Conservation (phyloP, 2,888 invertebrate species). For the Ophraella communa region DNA sequence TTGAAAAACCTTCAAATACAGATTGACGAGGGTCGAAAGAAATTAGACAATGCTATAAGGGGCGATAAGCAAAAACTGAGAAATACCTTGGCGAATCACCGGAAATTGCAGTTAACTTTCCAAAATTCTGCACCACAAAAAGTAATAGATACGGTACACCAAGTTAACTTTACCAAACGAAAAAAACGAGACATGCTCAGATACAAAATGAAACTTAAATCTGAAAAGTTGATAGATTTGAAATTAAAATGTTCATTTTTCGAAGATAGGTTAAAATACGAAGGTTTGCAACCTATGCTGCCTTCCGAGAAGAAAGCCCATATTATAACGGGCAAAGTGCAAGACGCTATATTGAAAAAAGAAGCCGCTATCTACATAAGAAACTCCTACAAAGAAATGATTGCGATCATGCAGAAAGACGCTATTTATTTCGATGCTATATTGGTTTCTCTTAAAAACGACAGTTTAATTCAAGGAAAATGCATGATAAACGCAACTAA, state of each 20-base stretch:
- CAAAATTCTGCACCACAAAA: constrained; percentile 58
- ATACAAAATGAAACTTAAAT: constrained; percentile 67
- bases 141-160: constrained; percentile 66
- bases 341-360: constrained; percentile 68
- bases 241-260: constrained; percentile 66
- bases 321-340: constrained; percentile 68
- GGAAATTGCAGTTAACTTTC: constrained; percentile 66
- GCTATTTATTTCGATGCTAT: constrained; percentile 70
- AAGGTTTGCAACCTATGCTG: constrained; percentile 51
- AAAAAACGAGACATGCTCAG: constrained; percentile 68
- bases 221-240: constrained; percentile 65
- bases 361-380: constrained; percentile 71
- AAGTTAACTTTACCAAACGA: constrained; percentile 68
- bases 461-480: constrained; percentile 67
- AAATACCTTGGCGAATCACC: constrained; percentile 66
- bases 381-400: constrained; percentile 67
- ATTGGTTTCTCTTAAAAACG: constrained; percentile 65
- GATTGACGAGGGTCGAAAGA: constrained; percentile 63
- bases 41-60: constrained; percentile 65
- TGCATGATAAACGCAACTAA: constrained; percentile 69
- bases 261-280: constrained; percentile 63
- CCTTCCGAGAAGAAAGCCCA: constrained; percentile 65
- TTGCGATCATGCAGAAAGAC: constrained; percentile 71
- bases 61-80: constrained; percentile 68
- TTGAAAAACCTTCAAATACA: constrained; percentile 66